Conservation (phyloP, 1,140 invertebrate species). For the Bemisia tabaci region DNA sequence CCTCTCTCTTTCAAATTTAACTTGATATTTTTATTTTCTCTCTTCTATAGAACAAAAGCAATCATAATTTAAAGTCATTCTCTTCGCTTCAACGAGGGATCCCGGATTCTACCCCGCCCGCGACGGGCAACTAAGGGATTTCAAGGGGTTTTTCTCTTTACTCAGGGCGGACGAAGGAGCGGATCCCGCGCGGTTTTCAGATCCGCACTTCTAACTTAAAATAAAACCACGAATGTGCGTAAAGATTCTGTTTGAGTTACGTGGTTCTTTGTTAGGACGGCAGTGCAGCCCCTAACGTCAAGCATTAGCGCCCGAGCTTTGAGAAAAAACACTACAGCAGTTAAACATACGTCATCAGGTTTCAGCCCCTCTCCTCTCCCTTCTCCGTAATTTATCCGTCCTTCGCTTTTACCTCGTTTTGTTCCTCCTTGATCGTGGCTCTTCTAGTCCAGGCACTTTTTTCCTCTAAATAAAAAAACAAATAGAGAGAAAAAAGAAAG, state of each 20-base stretch:
- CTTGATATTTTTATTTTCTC: not conserved
- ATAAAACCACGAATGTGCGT: no score
- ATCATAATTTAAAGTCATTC: not conserved
- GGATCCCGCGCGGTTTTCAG: not conserved
- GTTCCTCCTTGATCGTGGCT: not conserved
- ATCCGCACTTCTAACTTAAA: no score
- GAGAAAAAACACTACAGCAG: not conserved
- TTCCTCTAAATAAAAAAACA: not conserved
- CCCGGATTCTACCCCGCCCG: no score
- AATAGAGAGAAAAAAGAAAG: not conserved
- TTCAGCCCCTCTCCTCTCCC: not conserved
- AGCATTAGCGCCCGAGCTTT: not conserved
- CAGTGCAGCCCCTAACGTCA: not conserved
- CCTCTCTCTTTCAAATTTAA: not conserved
- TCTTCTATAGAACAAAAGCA: not conserved
- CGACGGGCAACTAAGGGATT: not conserved
- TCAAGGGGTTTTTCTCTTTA: not conserved
- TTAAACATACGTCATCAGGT: not conserved
- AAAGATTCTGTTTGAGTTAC: no score
- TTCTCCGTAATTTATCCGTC: not conserved
- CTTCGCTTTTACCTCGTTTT: not conserved
- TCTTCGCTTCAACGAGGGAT: not conserved
- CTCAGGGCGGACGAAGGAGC: not conserved
- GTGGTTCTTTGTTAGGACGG: no score
- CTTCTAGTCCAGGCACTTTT: not conserved